Conservation (phyloP, 1,140 invertebrate genomes). For the Onthophagus taurus region DNA sequence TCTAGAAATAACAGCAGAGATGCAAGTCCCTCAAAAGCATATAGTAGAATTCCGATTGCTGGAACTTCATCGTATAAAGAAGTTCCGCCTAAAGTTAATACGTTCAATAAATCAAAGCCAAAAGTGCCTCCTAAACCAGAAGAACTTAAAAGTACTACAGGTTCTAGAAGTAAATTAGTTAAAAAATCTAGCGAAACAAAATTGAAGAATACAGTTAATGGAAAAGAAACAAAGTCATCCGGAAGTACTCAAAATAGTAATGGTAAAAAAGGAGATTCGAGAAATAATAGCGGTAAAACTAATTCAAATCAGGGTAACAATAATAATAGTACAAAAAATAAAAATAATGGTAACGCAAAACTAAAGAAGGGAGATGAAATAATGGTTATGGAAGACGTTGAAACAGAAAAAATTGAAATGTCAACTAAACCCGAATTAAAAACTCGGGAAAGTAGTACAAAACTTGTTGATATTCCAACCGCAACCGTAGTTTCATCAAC, state of each 20-base stretch:
- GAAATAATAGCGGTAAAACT: slow-evolving; percentile 2
- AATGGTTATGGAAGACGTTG: not conserved
- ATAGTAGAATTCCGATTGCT: slow-evolving; percentile 25
- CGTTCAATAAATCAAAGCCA: slow-evolving; percentile 30
- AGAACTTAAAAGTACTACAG: slow-evolving; percentile 9
- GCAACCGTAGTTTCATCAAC: slow-evolving; percentile 34
- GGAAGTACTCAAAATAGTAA: not conserved
- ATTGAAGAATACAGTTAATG: not conserved
- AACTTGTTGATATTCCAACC: slow-evolving; percentile 20
- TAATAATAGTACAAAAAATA: slow-evolving; percentile 12
- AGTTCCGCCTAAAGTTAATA: slow-evolving; percentile 34
- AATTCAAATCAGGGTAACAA: slow-evolving; percentile 2
- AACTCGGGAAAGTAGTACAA: slow-evolving; percentile 18
- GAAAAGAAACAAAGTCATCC: not conserved
- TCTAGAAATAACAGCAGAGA: slow-evolving; percentile 24
- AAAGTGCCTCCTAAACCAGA: slow-evolving; percentile 30
- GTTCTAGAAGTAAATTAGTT: slow-evolving; percentile 1
- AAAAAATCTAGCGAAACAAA: not conserved
- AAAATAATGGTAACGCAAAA: not conserved
- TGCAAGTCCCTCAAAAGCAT: slow-evolving; percentile 25
- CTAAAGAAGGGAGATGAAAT: not conserved
- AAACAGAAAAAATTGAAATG: slow-evolving; percentile 1
- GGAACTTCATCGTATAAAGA: slow-evolving; percentile 28
- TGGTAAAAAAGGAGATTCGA: not conserved
- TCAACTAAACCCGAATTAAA: too few relatives aligned